A percentile compares a stretch with the other conserved stretches of the same genome.
phyloP scores from a whole-genome alignment of 2,888 invertebrate genomes.

The Vanessa cardui region DNA sequence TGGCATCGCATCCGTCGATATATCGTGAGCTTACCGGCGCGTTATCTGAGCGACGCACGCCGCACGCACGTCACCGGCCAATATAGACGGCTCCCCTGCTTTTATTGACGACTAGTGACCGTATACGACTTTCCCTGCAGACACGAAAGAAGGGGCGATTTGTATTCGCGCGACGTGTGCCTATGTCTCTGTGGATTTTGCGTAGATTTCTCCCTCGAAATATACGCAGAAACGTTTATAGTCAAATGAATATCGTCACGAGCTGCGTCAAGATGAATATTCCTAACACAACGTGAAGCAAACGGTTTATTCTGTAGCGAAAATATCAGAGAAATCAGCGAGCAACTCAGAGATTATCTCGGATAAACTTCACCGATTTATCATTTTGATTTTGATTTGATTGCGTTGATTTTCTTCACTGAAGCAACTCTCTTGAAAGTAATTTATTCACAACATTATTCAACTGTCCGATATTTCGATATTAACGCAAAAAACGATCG shows the following conservation, averaged over 20 bases:
- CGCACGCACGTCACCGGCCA: neutral
- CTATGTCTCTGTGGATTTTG: constrained; percentile 3
- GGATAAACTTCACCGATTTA: constrained; percentile 6
- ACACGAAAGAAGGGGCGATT: constrained; percentile 6
- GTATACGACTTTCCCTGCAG: neutral
- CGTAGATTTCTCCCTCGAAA: constrained; percentile 4
- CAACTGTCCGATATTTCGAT: constrained; percentile 11
- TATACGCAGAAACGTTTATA: neutral
- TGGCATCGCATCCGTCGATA: constrained; percentile 12
- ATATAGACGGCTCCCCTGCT: constrained; percentile 4
- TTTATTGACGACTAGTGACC: constrained; percentile 11
- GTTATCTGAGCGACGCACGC: constrained; percentile 14
- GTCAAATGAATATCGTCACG: constrained; percentile 1
- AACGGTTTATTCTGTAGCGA: neutral
- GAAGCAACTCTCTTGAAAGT: constrained; percentile 8
- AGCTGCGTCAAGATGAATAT: neutral
- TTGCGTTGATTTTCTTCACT: constrained; percentile 8
- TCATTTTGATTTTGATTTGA: too few species aligned
- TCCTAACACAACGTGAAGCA: neutral
- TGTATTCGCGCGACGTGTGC: neutral
- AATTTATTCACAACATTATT: constrained; percentile 26
- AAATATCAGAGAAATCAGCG: neutral
- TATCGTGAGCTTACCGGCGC: constrained; percentile 16
- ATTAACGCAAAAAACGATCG: constrained; percentile 20
- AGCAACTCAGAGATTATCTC: neutral